Evolutionary conservation across 2,888 invertebrate species (phyloP), one percentile per base, ranked within the genome.

Genomic region (Drosophila algonquin): DNA sequence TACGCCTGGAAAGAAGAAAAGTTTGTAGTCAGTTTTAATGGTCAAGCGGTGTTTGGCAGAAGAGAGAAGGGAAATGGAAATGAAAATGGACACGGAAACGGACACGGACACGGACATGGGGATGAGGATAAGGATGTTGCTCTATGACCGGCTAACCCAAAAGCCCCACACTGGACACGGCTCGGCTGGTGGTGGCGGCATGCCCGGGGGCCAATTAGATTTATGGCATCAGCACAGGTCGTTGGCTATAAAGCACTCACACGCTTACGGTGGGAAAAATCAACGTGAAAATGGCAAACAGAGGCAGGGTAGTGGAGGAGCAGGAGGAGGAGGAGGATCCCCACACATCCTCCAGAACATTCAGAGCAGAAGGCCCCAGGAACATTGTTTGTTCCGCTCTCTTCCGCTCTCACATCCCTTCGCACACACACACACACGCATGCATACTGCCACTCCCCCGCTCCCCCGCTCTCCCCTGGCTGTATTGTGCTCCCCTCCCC

Each of bases 191-290:
- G 62, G 60, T 57, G 62, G 60, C 60, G 54, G 47, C 32, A 10
- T n/a, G 54, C 50, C 56, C 56, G 54, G 67, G 70, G 78, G 71
- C 74, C 83, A 83, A 83, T 76, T 86, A 81, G 84, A 83, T 83
- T 83, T 83, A 86, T 77, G 81, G 79, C 71, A 80, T 86, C 81
- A 75, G 76, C 67, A 61, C 77, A 73, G 82, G 71, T 81, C 76
- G 70, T 56, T 67, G 61, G 63, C 68, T 61, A 79, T 77, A 83
- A 79, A 83, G 70, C 77, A 80, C 64, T 71, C 74, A 69, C 50
- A 62, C 55, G 65, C 56, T 45, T 21, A 44, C 50, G 45, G 48
- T 10, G 24, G 44, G 16, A 50, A 55, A 30, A 69, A 59, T 67
- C 67, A 69, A 53, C 54, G 58, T 58, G 53, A 47, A 58, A 57